A percentile compares a stretch with the other conserved stretches of the same genome.
Conservation (phyloP, 2,113 vertebrate species). For the Charadrius vociferus region DNA sequence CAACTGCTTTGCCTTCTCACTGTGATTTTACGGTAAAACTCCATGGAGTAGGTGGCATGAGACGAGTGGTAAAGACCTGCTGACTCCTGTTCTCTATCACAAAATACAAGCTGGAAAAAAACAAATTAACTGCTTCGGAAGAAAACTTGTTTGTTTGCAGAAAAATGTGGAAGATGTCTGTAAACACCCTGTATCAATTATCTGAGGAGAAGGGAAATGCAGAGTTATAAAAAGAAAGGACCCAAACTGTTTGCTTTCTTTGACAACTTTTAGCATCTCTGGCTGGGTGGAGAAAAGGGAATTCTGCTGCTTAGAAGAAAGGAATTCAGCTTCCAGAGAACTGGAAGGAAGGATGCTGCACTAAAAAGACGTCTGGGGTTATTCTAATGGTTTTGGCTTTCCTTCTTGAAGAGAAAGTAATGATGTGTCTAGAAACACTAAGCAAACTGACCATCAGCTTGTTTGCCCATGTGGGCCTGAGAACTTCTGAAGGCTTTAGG, state of each 20-base stretch:
- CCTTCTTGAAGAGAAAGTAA: background rate
- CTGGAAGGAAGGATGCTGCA: background rate
- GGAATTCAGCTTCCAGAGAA: background rate
- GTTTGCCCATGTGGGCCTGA: fast-evolving
- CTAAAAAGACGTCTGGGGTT: background rate
- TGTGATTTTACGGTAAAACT: background rate
- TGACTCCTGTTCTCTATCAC: background rate
- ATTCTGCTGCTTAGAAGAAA: background rate
- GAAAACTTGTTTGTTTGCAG: background rate
- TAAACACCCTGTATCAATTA: background rate
- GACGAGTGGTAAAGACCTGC: background rate
- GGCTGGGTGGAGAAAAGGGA: background rate
- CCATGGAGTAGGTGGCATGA: fast-evolving
- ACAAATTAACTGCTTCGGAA: background rate
- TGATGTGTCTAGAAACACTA: background rate
- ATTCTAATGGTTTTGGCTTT: background rate
- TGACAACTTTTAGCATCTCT: background rate
- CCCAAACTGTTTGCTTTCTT: background rate
- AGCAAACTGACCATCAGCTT: background rate
- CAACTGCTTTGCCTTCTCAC: background rate
- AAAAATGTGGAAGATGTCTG: background rate
- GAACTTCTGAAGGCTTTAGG: background rate
- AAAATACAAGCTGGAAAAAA: background rate
- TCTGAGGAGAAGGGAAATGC: background rate
- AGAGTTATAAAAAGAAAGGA: background rate